Evolutionary conservation across 2,113 vertebrate species (phyloP), one percentile per base, ranked within the genome.

Genomic region (Tylochromis polylepis): DNA sequence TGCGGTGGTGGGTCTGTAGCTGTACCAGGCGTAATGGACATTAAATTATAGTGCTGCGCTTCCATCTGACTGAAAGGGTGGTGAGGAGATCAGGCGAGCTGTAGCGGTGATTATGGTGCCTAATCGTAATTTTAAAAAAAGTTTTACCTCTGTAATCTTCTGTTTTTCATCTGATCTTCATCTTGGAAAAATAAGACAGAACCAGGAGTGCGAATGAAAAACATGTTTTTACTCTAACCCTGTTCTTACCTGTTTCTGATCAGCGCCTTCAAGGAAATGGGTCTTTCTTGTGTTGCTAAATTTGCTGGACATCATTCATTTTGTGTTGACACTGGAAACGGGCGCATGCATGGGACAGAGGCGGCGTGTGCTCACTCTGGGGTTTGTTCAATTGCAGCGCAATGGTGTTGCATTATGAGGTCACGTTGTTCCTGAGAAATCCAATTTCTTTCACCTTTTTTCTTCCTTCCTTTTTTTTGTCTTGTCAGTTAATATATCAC

Each of bases 1-100:
- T 95, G 94, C 92, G 90, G 94, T 4, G 84, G 89, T 87, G 89
- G 93, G 92, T 81, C 91, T 90, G 90, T 85, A 91, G 88, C 88
- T 85, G 81, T n/a, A 81, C 88, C 87, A 83, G 81, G 81, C 67
- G 53, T 87, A 95, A 93, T 92, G 92, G 90, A 82, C 89, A 81
- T 94, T 87, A 94, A 95, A 96, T 95, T 93, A 93, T 83, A 94
- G 92, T 55, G 83, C 85, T 84, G 85, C 46, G 29, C 89, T 93
- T 90, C 81, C 11, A 5, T 91, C 88, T 90, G 88, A 93, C 87
- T 89, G 88, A 91, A 83, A 34, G 81, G 67, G 84, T 36, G 87
- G 88, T 56, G 86, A 82, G 90, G 24, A 83, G 91, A 91, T 90
- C 83, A 81, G 85, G 85, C 79, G 1, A 79, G 85, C 86, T 87